Percentiles rank a stretch among this genome's conserved stretches.
phyloP scores from a whole-genome alignment of 2,113 vertebrate species.

The Pterophyllum scalare region DNA sequence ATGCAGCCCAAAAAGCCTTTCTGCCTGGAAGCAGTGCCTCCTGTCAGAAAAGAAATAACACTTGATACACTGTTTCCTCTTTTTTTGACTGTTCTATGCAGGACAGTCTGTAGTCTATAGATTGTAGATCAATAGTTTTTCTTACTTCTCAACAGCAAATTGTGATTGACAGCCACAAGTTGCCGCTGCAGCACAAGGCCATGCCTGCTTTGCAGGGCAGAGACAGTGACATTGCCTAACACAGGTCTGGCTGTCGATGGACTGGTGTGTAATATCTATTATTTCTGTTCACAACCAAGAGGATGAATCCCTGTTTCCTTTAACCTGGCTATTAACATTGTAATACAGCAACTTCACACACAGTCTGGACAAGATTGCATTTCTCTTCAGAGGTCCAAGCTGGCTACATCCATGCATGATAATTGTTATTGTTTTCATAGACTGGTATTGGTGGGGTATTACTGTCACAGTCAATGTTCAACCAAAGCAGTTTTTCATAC shows the following conservation, averaged over 20 bases:
- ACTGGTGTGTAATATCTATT: slow-evolving; percentile 6
- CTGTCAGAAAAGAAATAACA: slow-evolving; percentile 68
- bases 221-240: not conserved
- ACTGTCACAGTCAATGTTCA: slow-evolving; percentile 19
- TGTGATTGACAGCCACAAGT: slow-evolving; percentile 12
- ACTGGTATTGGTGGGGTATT: slow-evolving; percentile 37
- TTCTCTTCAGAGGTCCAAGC: not conserved
- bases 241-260: slow-evolving; percentile 4
- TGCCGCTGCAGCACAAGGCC: slow-evolving; percentile 2
- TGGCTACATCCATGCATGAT: not conserved
- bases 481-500: not conserved
- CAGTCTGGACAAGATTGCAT: slow-evolving; percentile 11
- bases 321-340: slow-evolving; percentile 31
- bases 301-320: slow-evolving; percentile 1
- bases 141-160: not conserved
- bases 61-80: not conserved
- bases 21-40: slow-evolving; percentile 94
- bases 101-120: not conserved
- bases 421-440: slow-evolving; percentile 25
- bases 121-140: not conserved
- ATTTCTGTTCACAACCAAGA: slow-evolving; percentile 4
- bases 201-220: not conserved
- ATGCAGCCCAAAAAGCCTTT: slow-evolving; percentile 96
- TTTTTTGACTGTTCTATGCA: not conserved
- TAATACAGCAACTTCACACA: slow-evolving; percentile 6